Evolutionary conservation across 2,113 vertebrate genomes (phyloP).

Genomic region (Notothenia coriiceps): DNA sequence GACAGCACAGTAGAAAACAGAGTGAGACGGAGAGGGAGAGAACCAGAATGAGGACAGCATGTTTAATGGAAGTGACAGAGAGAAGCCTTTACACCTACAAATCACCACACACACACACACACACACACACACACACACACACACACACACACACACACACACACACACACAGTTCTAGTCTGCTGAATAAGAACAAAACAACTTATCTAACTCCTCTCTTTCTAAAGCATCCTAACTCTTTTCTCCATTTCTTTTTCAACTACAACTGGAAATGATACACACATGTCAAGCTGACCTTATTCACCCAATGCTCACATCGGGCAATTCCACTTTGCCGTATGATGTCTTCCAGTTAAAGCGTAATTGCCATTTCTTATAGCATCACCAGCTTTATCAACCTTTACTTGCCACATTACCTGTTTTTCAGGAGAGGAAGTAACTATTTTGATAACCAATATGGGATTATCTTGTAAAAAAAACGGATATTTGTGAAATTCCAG

Average conservation of each 20-base stretch:
- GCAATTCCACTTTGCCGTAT: too few relatives aligned
- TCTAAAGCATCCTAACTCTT: neutral
- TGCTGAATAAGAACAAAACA: constrained; percentile 32
- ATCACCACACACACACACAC: constrained; percentile 31
- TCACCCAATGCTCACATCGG: too few relatives aligned
- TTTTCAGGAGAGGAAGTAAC: too few relatives aligned
- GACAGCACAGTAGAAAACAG: constrained; percentile 18
- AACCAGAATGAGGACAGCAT: constrained; percentile 38
- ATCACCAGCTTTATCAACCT: too few relatives aligned
- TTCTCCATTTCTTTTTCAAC: neutral
- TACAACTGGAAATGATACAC: neutral
- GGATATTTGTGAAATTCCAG: too few relatives aligned
- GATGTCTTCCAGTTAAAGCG: too few relatives aligned
- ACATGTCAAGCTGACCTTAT: neutral
- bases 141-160: constrained; percentile 23
- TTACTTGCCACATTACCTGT: too few relatives aligned
- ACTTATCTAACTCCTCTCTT: constrained; percentile 11
- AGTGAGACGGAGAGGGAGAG: constrained; percentile 16
- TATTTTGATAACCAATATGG: too few relatives aligned
- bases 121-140: constrained; percentile 33
- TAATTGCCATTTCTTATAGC: too few relatives aligned
- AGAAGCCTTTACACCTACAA: constrained; percentile 44
- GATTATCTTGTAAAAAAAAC: too few relatives aligned
- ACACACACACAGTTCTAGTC: constrained; percentile 8
- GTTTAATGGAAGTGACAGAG: constrained; percentile 59